Percentiles rank a stretch among this genome's conserved stretches.
phyloP scores from a whole-genome alignment of 2,888 invertebrate species.

The Tridacna gigas region DNA sequence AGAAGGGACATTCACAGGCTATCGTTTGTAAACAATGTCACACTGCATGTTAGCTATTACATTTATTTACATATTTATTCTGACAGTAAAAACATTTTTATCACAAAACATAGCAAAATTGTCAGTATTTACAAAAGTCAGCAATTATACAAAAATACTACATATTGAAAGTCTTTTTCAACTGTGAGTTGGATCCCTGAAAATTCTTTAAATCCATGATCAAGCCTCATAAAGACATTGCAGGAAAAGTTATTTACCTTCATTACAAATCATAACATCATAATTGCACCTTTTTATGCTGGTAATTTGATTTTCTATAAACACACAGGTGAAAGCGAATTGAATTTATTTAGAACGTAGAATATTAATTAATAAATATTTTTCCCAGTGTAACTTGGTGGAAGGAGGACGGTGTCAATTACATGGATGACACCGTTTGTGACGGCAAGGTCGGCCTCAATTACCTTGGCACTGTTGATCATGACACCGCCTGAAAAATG shows the following conservation, averaged over 20 bases:
- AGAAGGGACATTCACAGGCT: too few species aligned
- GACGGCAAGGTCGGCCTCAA: conserved; percentile 67
- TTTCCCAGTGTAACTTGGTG: conserved; percentile 45
- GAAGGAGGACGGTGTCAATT: conserved; percentile 73
- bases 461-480: conserved; percentile 64
- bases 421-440: conserved; percentile 77
- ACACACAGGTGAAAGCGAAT: not conserved
- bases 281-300: not conserved
- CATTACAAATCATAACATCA: too few species aligned
- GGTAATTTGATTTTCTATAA: not conserved
- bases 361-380: conserved; percentile 7
- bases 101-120: too few species aligned
- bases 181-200: too few species aligned
- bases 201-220: too few species aligned
- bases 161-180: too few species aligned
- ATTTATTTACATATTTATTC: too few species aligned
- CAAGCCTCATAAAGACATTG: not conserved
- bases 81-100: too few species aligned
- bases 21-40: too few species aligned
- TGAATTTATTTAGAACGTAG: not conserved
- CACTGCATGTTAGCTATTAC: too few species aligned
- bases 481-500: conserved; percentile 53
- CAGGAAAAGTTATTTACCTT: not conserved
- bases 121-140: too few species aligned
- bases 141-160: too few species aligned